Evolutionary conservation across 30 jellyfish, hydroid and myxozoan genomes (phyloP).

Genomic region (Turritopsis dohrnii): DNA sequence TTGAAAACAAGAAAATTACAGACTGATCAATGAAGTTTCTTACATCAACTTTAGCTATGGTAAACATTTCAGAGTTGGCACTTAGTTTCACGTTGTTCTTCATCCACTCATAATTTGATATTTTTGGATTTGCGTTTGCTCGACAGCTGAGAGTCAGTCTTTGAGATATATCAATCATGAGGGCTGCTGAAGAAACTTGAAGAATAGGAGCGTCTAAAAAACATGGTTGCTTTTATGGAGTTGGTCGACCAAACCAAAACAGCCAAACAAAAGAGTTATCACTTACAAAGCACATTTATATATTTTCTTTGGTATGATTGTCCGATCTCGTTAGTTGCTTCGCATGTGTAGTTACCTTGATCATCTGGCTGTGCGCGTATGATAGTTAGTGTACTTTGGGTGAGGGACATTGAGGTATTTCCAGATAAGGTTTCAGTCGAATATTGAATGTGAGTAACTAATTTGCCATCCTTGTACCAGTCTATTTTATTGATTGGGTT

Average conservation of each 20-base stretch:
- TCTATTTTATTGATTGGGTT: conserved; percentile 6
- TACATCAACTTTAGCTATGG: neutral
- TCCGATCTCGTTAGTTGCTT: conserved; percentile 10
- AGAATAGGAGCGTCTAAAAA: conserved; percentile 20
- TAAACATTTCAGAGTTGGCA: neutral
- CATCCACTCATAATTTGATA: conserved; percentile 1
- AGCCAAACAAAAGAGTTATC: neutral
- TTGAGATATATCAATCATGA: neutral
- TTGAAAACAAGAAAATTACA: too few species aligned
- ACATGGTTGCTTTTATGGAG: neutral
- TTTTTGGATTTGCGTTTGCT: conserved; percentile 25
- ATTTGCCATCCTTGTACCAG: conserved; percentile 24
- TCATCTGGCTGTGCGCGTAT: neutral
- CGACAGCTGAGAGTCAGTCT: conserved; percentile 15
- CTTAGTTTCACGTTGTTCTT: neutral
- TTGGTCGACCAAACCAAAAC: neutral
- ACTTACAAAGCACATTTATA: conserved; percentile 25
- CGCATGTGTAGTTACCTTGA: conserved; percentile 25
- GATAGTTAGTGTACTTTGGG: conserved; percentile 23
- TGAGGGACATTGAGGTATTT: neutral
- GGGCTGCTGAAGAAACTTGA: neutral
- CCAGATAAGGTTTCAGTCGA: neutral
- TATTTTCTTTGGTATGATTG: conserved; percentile 6
- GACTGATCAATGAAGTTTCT: neutral
- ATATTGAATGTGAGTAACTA: conserved; percentile 4